These are phyloP conservation scores for Platysteira castanea DNA, from an alignment of 2,113 vertebrate genomes.

Conservation along the genomic window DNA sequence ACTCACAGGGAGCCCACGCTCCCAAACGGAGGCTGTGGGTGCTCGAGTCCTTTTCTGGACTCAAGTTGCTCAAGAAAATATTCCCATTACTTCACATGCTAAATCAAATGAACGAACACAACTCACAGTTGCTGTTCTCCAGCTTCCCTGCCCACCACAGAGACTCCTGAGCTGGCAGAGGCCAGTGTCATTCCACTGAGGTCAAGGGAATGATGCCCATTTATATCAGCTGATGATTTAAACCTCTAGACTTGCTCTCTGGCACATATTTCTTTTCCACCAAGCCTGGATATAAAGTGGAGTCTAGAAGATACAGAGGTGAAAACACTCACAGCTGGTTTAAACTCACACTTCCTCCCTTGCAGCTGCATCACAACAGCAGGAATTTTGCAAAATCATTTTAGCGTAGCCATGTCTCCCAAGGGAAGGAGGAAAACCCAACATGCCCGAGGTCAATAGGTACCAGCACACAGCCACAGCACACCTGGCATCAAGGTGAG, in stretches of 20 bases:
- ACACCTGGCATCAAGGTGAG: neutral
- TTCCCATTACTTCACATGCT: neutral
- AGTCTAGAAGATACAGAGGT: neutral
- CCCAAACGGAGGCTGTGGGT: accelerated
- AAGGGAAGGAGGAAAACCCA: neutral
- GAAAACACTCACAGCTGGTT: neutral
- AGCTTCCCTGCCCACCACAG: neutral
- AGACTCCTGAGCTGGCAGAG: neutral
- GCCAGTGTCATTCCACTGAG: neutral
- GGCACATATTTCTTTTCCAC: neutral
- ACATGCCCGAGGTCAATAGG: neutral
- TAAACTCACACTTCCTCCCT: neutral
- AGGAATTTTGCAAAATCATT: neutral
- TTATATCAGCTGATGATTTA: neutral
- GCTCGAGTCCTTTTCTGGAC: accelerated
- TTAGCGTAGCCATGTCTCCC: neutral
- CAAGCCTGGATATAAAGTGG: neutral
- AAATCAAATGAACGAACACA: neutral
- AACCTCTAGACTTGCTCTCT: neutral
- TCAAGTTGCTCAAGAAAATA: neutral
- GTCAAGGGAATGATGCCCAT: neutral
- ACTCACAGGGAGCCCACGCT: accelerated
- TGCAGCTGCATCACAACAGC: neutral
- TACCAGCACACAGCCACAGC: neutral
- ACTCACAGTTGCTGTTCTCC: neutral